Evolutionary conservation across 2,888 invertebrate genomes (phyloP).

Genomic region (Sinopyrophorus schimmeli): DNA sequence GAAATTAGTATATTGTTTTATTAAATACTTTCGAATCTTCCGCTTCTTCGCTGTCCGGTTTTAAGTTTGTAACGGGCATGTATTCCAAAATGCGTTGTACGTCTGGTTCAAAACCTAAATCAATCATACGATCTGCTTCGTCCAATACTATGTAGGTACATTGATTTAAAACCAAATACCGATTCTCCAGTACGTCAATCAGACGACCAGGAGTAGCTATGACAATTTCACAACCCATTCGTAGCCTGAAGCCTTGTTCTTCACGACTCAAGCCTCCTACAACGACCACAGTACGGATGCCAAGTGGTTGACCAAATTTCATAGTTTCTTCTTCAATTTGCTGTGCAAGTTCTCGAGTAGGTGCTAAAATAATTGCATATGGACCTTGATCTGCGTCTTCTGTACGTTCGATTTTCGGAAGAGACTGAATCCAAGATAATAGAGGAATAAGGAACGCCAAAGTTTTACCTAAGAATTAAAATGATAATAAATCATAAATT

Average conservation of each 20-base stretch:
- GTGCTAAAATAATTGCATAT: constrained; percentile 98
- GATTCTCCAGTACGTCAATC: constrained; percentile 97
- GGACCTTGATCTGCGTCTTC: constrained; percentile 95
- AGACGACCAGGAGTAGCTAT: constrained; percentile 99
- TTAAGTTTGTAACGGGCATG: constrained; percentile 97
- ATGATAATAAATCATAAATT: not conserved
- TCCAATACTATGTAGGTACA: constrained; percentile 97
- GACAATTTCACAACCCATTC: constrained; percentile 98
- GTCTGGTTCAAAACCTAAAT: constrained; percentile 99
- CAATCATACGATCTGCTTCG: constrained; percentile 99
- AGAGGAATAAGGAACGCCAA: constrained; percentile 97
- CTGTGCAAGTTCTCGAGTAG: constrained; percentile 98
- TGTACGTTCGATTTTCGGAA: constrained; percentile 92
- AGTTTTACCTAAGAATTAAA: constrained; percentile 80
- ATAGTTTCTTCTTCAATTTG: constrained; percentile 99
- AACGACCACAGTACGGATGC: constrained; percentile 94
- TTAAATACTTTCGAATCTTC: constrained; percentile 67
- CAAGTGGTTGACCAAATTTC: constrained; percentile 93
- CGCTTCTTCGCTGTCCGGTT: constrained; percentile 97
- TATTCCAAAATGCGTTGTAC: constrained; percentile 97
- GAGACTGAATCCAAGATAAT: constrained; percentile 95
- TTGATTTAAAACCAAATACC: constrained; percentile 93
- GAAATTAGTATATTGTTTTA: not conserved
- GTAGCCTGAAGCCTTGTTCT: constrained; percentile 95
- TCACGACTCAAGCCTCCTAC: constrained; percentile 97